Evolutionary conservation across 1,140 invertebrate species (phyloP).

Genomic region (Brachionus angularis): DNA sequence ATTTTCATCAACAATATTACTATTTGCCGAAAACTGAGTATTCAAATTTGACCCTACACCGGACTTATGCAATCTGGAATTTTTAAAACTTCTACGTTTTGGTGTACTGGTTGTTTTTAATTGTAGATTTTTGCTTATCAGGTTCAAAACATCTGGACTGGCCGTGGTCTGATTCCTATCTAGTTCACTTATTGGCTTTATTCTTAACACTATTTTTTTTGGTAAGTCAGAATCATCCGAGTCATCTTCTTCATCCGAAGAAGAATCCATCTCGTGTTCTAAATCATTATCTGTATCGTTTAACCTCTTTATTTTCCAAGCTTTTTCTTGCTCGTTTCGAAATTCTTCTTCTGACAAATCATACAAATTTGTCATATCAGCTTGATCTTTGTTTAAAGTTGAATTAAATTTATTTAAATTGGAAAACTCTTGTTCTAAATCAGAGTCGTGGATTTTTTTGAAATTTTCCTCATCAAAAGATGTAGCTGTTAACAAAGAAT

Average conservation of each 20-base stretch:
- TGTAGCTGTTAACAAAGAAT: no score
- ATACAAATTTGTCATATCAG: slow-evolving; percentile 1
- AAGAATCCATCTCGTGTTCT: neutral
- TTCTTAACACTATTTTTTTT: slow-evolving; percentile 17
- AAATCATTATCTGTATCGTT: neutral
- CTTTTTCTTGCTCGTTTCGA: neutral
- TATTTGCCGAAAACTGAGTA: no score
- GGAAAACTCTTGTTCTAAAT: no score
- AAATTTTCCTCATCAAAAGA: no score
- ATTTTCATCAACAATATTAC: slow-evolving; percentile 19
- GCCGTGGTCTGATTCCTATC: neutral
- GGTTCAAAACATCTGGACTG: neutral
- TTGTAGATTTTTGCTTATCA: slow-evolving; percentile 24
- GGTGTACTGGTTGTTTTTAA: neutral
- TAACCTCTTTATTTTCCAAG: neutral
- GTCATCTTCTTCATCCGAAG: slow-evolving; percentile 13
- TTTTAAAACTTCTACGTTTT: no score
- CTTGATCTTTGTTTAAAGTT: neutral
- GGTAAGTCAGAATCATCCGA: slow-evolving; percentile 27
- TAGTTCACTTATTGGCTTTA: neutral
- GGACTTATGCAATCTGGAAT: no score
- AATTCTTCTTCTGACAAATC: neutral
- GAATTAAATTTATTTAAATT: no score
- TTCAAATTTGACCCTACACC: no score
- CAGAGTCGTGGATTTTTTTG: no score